Evolutionary conservation across 2,888 invertebrate genomes (phyloP).

Genomic region (Drosophila sordidapex): DNA sequence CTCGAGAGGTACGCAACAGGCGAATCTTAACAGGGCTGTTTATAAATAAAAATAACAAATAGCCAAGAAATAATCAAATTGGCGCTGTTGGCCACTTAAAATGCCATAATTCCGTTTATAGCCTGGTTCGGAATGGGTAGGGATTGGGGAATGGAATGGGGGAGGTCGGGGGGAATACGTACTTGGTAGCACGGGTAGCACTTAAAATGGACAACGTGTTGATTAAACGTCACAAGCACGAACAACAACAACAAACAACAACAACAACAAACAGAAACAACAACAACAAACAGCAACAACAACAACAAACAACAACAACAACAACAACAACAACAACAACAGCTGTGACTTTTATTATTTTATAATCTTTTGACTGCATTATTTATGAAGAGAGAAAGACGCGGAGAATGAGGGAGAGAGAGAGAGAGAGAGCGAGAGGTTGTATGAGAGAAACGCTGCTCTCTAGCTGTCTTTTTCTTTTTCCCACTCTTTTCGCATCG

Average conservation of each 20-base stretch:
- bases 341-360: conserved; percentile 75
- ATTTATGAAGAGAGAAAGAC: conserved; percentile 38
- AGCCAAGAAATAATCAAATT: conserved; percentile 51
- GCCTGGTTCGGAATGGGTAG: conserved; percentile 26
- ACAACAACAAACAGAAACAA: conserved; percentile 56
- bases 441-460: neutral
- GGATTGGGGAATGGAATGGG: neutral
- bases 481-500: conserved; percentile 13
- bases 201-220: conserved; percentile 68
- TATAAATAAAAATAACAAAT: conserved; percentile 28
- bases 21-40: conserved; percentile 14
- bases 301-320: conserved; percentile 28
- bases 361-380: conserved; percentile 62
- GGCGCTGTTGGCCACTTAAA: conserved; percentile 72
- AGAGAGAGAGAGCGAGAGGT: conserved; percentile 5
- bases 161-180: neutral
- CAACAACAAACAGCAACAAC: conserved; percentile 38
- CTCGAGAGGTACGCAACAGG: conserved; percentile 27
- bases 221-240: conserved; percentile 77
- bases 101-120: conserved; percentile 75
- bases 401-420: neutral
- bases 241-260: conserved; percentile 48
- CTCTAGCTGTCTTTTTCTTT: neutral
- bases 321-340: conserved; percentile 23
- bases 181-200: conserved; percentile 15